Conservation (phyloP, 2,888 invertebrate species). For the Deilephila elpenor region DNA sequence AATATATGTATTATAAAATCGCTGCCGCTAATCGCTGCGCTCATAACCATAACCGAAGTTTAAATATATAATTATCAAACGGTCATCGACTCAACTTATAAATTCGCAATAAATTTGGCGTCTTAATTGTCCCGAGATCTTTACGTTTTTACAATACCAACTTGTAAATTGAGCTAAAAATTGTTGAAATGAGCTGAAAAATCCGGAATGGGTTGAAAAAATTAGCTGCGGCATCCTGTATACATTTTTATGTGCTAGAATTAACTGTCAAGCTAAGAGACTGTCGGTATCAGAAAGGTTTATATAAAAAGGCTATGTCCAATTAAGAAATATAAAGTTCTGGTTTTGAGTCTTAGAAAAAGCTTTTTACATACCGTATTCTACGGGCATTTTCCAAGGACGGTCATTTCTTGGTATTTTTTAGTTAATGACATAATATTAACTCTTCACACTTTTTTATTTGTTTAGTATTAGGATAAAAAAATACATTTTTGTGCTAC, state of each 20-base stretch:
- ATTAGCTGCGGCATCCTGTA: not conserved
- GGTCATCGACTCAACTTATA: constrained; percentile 46
- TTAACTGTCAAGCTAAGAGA: constrained; percentile 8
- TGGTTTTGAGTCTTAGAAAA: constrained; percentile 3
- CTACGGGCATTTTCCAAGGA: not conserved
- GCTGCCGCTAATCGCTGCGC: constrained; percentile 39
- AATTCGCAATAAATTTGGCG: constrained; percentile 41
- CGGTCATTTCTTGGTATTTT: too few species aligned
- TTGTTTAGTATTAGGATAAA: too few species aligned
- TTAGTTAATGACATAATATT: too few species aligned
- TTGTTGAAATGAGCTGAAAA: not conserved
- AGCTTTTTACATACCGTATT: not conserved
- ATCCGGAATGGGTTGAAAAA: not conserved
- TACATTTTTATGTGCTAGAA: constrained; percentile 1
- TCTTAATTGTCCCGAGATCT: constrained; percentile 19
- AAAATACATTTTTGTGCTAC: too few species aligned
- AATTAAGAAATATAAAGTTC: constrained; percentile 20
- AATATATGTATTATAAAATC: not conserved
- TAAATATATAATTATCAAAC: constrained; percentile 48
- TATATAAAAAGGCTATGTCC: constrained; percentile 15
- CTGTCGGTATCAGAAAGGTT: not conserved
- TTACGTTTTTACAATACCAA: constrained; percentile 5
- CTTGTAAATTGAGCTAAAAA: not conserved
- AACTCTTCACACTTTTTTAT: too few species aligned
- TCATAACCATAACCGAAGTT: constrained; percentile 30